Base-by-base conservation (phyloP, 2,888 invertebrate genomes). In the Lomographa bimaculata region DNA sequence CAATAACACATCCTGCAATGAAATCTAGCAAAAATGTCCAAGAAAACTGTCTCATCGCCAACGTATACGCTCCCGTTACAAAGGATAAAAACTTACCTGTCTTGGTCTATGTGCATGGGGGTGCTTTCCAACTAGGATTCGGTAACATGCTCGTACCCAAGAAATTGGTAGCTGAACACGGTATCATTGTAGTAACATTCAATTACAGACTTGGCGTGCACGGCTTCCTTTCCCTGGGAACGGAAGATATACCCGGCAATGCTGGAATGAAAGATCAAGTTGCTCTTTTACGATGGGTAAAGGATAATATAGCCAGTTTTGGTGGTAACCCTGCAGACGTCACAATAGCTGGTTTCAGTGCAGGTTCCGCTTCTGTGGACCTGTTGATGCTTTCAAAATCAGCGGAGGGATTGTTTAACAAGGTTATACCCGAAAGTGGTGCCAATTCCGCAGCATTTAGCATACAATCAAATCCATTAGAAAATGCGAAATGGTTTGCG, bases 201-300 rank as follows among this genome's bases (percentile, higher is more conserved):
- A 77, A 78, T 28, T 75, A 78, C 25, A 63, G 78, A 7, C 54
- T 75, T 7, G 71, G 68, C 7, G 42, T 54, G 2, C 60, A 61
- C 32, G 76, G 77, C 1, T 75, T 76, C 20, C 53, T 77, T 5
- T 77, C 75, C 40, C 54, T 76, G 7, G 76, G 77, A 0, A 77
- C 77, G n/a, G 46, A 60, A 33, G 61, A 55, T 14, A 53, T 57
- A 17, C 78, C 79, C 1, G 79, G 79, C 1, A 79, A 80, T 33
- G 80, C 77, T 16, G 80, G 73, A 1, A 56, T 78, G 58, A 79
- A 79, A 49, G 79, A 79, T 33, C 74, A 75, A 50, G 60, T 80
- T 0, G 66, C 73, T 0, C 38, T 71, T 7, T 54, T 79, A 3
- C 60, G 59, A 0, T 74, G 74, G 74, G 66, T 74, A 0, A 54